Conservation (phyloP, 2,888 invertebrate genomes). For the Phengaris alcon region DNA sequence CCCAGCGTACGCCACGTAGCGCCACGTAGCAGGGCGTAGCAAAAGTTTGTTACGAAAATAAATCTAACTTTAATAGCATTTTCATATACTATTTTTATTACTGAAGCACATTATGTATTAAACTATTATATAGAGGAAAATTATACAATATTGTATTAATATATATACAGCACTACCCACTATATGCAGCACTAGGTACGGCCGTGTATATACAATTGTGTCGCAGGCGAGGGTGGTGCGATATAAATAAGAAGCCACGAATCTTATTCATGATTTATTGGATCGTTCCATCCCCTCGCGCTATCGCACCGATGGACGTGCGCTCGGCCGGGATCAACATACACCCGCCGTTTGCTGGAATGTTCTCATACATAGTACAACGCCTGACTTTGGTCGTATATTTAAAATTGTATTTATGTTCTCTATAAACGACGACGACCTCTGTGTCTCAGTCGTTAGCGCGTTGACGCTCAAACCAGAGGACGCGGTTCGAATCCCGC, state of each 20-base stretch:
- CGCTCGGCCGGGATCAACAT: slow-evolving; percentile 32
- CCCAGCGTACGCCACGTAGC: background rate
- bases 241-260: slow-evolving; percentile 42
- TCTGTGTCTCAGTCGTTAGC: too few relatives aligned
- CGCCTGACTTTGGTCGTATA: background rate
- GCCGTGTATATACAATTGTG: background rate
- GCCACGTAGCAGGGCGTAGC: background rate
- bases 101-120: background rate
- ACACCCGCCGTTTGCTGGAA: background rate
- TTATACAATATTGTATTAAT: too few relatives aligned
- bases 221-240: background rate
- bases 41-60: background rate
- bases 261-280: slow-evolving; percentile 63
- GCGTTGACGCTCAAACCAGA: too few relatives aligned
- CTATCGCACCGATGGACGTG: slow-evolving; percentile 34
- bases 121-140: background rate
- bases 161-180: too few relatives aligned
- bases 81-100: background rate
- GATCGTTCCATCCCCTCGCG: slow-evolving; percentile 39
- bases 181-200: background rate
- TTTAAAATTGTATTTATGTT: background rate
- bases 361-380: background rate
- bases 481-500: too few relatives aligned
- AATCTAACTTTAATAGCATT: background rate
- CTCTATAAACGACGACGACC: too few relatives aligned